Percentiles rank a stretch among this genome's conserved stretches.
These are phyloP conservation scores for Caenorhabditis macrosperma DNA, from an alignment of 2,888 invertebrate genomes.

Conservation along the genomic window DNA sequence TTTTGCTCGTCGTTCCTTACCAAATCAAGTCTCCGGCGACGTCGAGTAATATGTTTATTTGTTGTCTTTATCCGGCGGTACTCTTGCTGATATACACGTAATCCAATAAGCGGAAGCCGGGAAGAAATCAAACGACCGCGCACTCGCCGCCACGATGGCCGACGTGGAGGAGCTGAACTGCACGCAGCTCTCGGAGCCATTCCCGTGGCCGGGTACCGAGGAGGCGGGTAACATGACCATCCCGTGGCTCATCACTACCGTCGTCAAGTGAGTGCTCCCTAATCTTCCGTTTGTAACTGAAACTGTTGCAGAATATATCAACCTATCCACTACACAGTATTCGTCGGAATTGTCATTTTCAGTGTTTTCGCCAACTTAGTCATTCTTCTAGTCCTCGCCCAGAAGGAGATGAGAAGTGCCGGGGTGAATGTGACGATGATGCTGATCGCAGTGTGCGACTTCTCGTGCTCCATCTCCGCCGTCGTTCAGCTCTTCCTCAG, in stretches of 20 bases:
- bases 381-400: slow-evolving; percentile 24
- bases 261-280: slow-evolving; percentile 23
- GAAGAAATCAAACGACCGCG: slow-evolving; percentile 3
- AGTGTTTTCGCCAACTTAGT: slow-evolving; percentile 29
- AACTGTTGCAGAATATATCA: slow-evolving; percentile 13
- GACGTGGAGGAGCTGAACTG: slow-evolving; percentile 38
- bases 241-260: slow-evolving; percentile 20
- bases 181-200: slow-evolving; percentile 32
- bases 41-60: slow-evolving; percentile 19
- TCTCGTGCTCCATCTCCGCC: slow-evolving; percentile 22
- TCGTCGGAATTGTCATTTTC: slow-evolving; percentile 18
- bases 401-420: slow-evolving; percentile 41
- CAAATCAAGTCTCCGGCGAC: no score
- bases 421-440: slow-evolving; percentile 45
- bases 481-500: slow-evolving; percentile 14
- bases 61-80: slow-evolving; percentile 6
- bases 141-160: slow-evolving; percentile 9
- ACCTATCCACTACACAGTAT: slow-evolving; percentile 30
- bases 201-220: slow-evolving; percentile 14
- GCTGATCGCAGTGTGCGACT: slow-evolving; percentile 35
- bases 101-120: slow-evolving; percentile 10
- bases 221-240: slow-evolving; percentile 27
- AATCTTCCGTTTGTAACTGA: no score
- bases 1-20: not conserved
- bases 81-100: slow-evolving; percentile 3